Percentiles rank a stretch among this genome's conserved stretches.
Conservation (phyloP, 2,888 invertebrate species). For the Dynastes grantii region DNA sequence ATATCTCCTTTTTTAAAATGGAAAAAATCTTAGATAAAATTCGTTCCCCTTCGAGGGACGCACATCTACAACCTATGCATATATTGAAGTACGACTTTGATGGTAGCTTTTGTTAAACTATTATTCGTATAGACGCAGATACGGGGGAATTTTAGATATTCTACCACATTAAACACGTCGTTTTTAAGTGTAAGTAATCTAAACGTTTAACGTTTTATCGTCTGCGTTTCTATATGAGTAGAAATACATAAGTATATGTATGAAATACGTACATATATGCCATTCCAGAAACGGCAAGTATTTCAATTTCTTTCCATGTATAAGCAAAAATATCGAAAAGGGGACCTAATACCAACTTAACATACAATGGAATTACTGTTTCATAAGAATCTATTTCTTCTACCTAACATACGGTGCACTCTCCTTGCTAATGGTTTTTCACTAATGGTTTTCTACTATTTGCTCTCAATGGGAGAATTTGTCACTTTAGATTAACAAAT, state of each 20-base stretch:
- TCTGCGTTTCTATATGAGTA: no score
- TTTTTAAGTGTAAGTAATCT: slow-evolving; percentile 12
- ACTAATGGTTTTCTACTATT: slow-evolving; percentile 45
- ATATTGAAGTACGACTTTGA: slow-evolving; percentile 30
- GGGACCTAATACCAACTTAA: background rate
- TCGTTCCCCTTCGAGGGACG: slow-evolving; percentile 22
- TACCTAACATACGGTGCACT: background rate
- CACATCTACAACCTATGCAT: slow-evolving; percentile 16
- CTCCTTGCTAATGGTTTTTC: slow-evolving; percentile 43
- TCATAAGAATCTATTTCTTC: no score
- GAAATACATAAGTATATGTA: no score
- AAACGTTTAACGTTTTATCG: background rate
- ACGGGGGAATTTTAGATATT: slow-evolving; percentile 42
- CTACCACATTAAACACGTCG: slow-evolving; percentile 46
- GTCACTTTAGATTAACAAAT: slow-evolving; percentile 49
- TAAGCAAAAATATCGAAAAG: background rate
- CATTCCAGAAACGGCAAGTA: no score
- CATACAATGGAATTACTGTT: background rate
- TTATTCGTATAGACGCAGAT: slow-evolving; percentile 20
- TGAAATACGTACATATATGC: no score
- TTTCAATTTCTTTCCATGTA: no score
- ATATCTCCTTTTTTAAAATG: slow-evolving; percentile 50
- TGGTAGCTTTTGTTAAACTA: slow-evolving; percentile 43
- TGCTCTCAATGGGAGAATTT: slow-evolving; percentile 40
- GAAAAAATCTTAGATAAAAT: slow-evolving; percentile 46